Evolutionary conservation across 2,797 vertebrate species (phyloP), one percentile per base, ranked within the genome.

Genomic region (Ctenopoma multispine): DNA sequence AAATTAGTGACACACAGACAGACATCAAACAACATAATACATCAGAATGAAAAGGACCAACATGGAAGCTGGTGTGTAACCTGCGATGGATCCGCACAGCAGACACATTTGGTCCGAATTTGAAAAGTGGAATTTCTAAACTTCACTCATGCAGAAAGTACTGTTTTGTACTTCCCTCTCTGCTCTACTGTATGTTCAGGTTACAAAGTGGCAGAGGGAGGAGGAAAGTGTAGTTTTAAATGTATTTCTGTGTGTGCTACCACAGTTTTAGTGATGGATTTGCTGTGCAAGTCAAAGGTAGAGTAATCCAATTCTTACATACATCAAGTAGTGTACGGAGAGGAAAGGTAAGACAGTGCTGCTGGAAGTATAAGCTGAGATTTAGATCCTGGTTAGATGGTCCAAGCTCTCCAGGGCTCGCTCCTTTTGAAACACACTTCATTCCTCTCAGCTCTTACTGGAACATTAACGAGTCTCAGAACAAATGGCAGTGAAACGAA

Each of bases 381-480:
- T 82, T 69, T 63, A 69, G 64, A 75, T 66, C 55, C 58, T 40
- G 43, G 65, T 56, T 68, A 83, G 69, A 70, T 68, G 24, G 66
- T 78, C 72, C 74, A 62, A 69, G 71, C 72, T 84, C 84, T 86
- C 58, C 48, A 6, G 73, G 67, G 63, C 72, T 64, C 61, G 66
- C 67, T 81, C 66, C 69, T 76, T 24, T 61, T 31, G 48, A 81
- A 80, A 72, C 49, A 23, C 63, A 50, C 73, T 80, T 80, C 40
- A 50, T 60, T 83, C 48, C 76, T 57, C 51, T 79, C 72, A 63
- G 68, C 65, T 61, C 27, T 1, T 47, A 40, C 46, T 20, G 55
- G 40, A 78, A 36, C 64, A 50, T 78, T 75, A 83, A 87, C 81
- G 70, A 77, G 54, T 57, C 62, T 71, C 65, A 41, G 54, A 65